A percentile compares a stretch with the other conserved stretches of the same genome.
Evolutionary conservation across 2,113 vertebrate genomes (phyloP).

Genomic region (Ptyas mucosa): DNA sequence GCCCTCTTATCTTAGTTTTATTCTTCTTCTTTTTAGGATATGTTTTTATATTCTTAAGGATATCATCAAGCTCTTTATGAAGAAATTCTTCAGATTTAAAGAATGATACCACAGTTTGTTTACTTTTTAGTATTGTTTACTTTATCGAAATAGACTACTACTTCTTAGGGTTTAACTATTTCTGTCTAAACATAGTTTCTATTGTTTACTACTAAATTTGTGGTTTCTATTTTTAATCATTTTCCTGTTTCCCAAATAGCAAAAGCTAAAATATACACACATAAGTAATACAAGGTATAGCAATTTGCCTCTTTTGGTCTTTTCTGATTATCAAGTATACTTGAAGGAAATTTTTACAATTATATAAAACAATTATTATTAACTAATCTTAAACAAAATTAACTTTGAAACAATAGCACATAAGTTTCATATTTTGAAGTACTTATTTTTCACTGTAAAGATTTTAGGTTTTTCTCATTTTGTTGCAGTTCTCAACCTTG

Average conservation of each 20-base stretch:
- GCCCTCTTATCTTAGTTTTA: background rate
- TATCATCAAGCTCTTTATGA: background rate
- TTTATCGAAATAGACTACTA: background rate
- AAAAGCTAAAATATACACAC: background rate
- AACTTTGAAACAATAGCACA: background rate
- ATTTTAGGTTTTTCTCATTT: background rate
- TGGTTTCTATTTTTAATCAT: background rate
- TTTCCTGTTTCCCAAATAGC: background rate
- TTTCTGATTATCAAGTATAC: background rate
- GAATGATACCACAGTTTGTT: background rate
- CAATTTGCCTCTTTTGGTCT: background rate
- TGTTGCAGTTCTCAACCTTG: background rate
- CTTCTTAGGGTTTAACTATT: background rate
- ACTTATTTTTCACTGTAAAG: background rate
- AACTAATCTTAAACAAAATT: rapidly evolving
- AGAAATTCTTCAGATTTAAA: background rate
- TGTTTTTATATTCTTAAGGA: background rate
- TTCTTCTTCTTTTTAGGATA: background rate
- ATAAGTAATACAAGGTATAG: background rate
- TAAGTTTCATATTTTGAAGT: slow-evolving; percentile 2
- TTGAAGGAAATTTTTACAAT: slow-evolving; percentile 26
- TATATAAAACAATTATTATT: slow-evolving; percentile 1
- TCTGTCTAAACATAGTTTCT: background rate
- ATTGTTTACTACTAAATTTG: background rate
- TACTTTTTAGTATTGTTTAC: background rate